phyloP scores from a whole-genome alignment of 2,113 vertebrate species.

The Sitta europaea region DNA sequence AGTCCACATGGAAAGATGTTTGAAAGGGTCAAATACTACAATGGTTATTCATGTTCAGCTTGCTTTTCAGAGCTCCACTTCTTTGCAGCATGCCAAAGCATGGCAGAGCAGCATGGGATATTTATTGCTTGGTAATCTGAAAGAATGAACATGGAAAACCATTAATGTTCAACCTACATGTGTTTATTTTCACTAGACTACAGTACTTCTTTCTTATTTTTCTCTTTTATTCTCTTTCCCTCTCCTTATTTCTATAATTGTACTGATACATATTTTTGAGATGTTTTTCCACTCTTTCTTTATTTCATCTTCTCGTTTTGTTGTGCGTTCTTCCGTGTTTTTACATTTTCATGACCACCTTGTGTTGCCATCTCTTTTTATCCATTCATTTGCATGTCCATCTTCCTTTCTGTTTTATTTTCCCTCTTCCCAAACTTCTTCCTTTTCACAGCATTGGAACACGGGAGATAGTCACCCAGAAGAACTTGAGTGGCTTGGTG shows the following conservation, averaged over 20 bases:
- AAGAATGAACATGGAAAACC: slow-evolving; percentile 82
- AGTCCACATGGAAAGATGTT: slow-evolving; percentile 41
- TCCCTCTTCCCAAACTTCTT: slow-evolving; percentile 73
- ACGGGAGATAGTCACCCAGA: slow-evolving; percentile 98
- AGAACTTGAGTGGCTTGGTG: slow-evolving; percentile 98
- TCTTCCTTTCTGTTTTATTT: slow-evolving; percentile 61
- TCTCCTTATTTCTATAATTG: slow-evolving; percentile 75
- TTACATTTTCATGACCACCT: slow-evolving; percentile 37
- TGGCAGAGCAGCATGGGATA: slow-evolving; percentile 72
- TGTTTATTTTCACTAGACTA: slow-evolving; percentile 77
- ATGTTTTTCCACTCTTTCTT: slow-evolving; percentile 55
- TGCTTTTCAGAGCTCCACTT: slow-evolving; percentile 72
- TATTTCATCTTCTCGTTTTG: slow-evolving; percentile 61
- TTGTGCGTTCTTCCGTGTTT: slow-evolving; percentile 62
- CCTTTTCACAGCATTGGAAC: slow-evolving; percentile 96
- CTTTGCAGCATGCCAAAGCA: slow-evolving; percentile 74
- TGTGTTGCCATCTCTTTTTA: slow-evolving; percentile 48
- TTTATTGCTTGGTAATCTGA: slow-evolving; percentile 61
- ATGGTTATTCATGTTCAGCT: slow-evolving; percentile 81
- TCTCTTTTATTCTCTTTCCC: slow-evolving; percentile 84
- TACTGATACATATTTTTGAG: slow-evolving; percentile 70
- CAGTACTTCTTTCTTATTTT: slow-evolving; percentile 85
- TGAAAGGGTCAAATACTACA: slow-evolving; percentile 79
- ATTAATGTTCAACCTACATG: slow-evolving; percentile 76
- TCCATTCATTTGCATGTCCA: slow-evolving; percentile 62